phyloP scores from a whole-genome alignment of 2,113 vertebrate species.

The Centropus unirufus region DNA sequence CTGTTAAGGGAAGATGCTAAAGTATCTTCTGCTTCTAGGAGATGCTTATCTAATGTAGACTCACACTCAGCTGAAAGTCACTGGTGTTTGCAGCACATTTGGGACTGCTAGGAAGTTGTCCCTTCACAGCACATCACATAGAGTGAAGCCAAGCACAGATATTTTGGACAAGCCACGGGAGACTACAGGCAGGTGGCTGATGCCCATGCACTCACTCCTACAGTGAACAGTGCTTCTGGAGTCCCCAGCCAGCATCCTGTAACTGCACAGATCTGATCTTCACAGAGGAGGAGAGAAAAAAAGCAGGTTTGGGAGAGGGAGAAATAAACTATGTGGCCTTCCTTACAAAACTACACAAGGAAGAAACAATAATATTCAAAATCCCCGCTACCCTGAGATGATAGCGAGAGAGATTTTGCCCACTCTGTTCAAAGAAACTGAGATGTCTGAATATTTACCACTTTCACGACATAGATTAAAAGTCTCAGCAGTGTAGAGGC shows the following conservation, averaged over 20 bases:
- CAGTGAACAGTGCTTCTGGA: rapidly evolving
- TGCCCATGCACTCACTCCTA: rapidly evolving
- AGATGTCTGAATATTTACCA: not conserved
- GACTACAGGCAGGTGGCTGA: not conserved
- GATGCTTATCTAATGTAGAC: not conserved
- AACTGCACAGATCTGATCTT: not conserved
- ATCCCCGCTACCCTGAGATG: not conserved
- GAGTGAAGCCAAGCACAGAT: not conserved
- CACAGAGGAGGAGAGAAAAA: not conserved
- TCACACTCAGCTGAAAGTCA: not conserved
- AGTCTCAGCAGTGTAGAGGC: not conserved
- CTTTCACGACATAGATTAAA: not conserved
- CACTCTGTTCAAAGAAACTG: not conserved
- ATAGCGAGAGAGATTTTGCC: not conserved
- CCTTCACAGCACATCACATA: not conserved
- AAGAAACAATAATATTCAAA: not conserved
- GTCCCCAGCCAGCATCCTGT: not conserved
- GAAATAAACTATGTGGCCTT: not conserved
- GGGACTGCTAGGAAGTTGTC: not conserved
- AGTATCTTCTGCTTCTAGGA: not conserved
- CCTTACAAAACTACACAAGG: not conserved
- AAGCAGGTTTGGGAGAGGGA: not conserved
- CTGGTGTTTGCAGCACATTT: not conserved
- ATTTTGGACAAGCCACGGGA: not conserved
- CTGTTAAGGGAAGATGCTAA: not conserved